These are phyloP conservation scores for Delphinus delphis DNA, from an alignment of 2,113 vertebrate species.

Conservation along the genomic window DNA sequence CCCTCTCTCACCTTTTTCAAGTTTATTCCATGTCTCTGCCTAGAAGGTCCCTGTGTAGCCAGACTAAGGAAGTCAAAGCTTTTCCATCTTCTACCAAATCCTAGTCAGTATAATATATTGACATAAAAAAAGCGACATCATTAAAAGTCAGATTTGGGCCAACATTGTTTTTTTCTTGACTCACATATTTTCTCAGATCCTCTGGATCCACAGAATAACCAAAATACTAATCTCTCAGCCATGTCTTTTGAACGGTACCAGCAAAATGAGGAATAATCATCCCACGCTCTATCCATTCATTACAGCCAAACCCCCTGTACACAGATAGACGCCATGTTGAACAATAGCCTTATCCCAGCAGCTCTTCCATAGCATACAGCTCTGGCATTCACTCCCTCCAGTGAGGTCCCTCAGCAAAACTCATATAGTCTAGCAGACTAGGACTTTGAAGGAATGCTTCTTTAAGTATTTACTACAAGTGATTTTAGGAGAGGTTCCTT, in stretches of 20 bases:
- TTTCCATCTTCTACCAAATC: background rate
- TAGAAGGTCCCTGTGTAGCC: background rate
- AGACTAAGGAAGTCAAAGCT: background rate
- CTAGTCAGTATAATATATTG: background rate
- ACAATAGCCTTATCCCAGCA: background rate
- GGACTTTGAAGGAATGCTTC: background rate
- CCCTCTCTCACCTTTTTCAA: background rate
- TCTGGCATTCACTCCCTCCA: background rate
- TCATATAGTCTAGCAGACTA: background rate
- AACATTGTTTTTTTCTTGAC: background rate
- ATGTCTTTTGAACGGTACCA: background rate
- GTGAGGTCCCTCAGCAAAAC: background rate
- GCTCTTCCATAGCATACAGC: background rate
- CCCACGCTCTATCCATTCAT: background rate
- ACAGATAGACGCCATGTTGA: background rate
- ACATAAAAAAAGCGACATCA: background rate
- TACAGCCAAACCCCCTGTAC: accelerated
- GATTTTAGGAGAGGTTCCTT: background rate
- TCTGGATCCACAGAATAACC: background rate
- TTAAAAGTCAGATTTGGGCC: background rate
- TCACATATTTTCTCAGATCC: background rate
- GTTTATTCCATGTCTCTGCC: background rate
- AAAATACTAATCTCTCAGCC: background rate
- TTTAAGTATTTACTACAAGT: background rate
- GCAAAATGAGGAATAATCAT: background rate